Base-by-base conservation (phyloP, 2,888 invertebrate species). In the Pogonocherus hispidulus region DNA sequence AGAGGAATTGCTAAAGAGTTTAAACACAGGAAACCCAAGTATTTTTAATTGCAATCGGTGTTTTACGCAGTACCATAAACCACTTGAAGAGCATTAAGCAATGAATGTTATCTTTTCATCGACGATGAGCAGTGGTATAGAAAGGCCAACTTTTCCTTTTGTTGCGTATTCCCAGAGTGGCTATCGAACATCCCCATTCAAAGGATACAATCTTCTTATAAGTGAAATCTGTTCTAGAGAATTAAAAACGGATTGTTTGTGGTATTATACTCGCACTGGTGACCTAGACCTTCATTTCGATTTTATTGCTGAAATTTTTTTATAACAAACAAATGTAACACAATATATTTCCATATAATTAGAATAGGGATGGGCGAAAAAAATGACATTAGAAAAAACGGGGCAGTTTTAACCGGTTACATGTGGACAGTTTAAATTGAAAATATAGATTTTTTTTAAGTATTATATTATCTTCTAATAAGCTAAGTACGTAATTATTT, bases 111-210 rank as follows among this genome's bases (percentile, higher is more conserved):
- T 76, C 76, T 70, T 41, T 23, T 16, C 37, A 67, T 73, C 71
- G 71, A 41, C 59, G 75, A 74, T 74, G 75, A 71, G 75, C 71
- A 71, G 66, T 73, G 76, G 70, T 69, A 70, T 63, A 72, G 76
- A 76, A 76, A 76, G 67, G 70, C 68, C 49, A 35, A 65, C 66
- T 66, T 65, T 70, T 55, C 62, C 62, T 62, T 62, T 62, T 62
- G 62, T 62, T 62, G 62, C 62, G 62, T 51, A 51, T 51, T 62
- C 51, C 37, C 37, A 62, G 46, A 47, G 18, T 23, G 19, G 20
- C 23, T 44, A 44, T 62, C 51, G 49, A 59, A 62, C 23, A 47
- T 32, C 59, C 46, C 27, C 44, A 59, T 23, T 59, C 47, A 47
- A 32, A 59, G 35, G 14, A 27, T 18, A 19, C 8, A 16, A 22